Percentiles rank a stretch among this genome's conserved stretches.
These are phyloP conservation scores for Nannospalax galili DNA, from an alignment of 2,113 vertebrate genomes.

Conservation along the genomic window DNA sequence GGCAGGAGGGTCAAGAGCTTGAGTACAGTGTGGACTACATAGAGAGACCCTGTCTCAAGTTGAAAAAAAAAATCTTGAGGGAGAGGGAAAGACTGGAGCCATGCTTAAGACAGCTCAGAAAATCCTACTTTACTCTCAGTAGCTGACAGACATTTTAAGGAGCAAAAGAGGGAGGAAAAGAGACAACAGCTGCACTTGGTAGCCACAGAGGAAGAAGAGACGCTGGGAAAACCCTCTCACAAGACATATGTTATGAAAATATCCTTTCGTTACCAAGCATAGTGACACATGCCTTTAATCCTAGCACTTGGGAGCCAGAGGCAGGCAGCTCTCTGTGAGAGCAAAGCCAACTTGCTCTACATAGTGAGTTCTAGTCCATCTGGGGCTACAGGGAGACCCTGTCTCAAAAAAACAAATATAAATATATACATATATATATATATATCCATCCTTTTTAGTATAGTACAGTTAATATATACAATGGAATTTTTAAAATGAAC, in stretches of 20 bases:
- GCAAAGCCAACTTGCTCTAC: too few relatives aligned
- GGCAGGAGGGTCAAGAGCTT: too few relatives aligned
- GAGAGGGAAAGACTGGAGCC: not conserved
- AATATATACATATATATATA: too few relatives aligned
- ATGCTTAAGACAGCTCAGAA: not conserved
- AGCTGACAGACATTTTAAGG: not conserved
- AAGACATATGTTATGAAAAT: not conserved
- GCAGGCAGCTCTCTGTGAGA: too few relatives aligned
- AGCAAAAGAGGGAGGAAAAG: not conserved
- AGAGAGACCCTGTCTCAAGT: not conserved
- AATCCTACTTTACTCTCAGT: not conserved
- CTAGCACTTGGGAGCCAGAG: too few relatives aligned
- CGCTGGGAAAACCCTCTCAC: not conserved
- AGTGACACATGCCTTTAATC: too few relatives aligned
- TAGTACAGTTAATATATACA: not conserved
- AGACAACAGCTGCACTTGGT: not conserved
- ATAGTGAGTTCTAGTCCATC: too few relatives aligned
- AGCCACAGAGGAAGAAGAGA: not conserved
- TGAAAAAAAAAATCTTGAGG: not conserved
- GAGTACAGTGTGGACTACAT: not conserved
- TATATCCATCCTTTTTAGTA: too few relatives aligned
- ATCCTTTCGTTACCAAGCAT: too few relatives aligned
- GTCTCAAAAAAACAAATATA: too few relatives aligned
- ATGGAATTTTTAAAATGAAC: not conserved
- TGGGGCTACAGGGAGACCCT: too few relatives aligned